Evolutionary conservation across 2,113 vertebrate species (phyloP).

Genomic region (Laticauda laticaudata): DNA sequence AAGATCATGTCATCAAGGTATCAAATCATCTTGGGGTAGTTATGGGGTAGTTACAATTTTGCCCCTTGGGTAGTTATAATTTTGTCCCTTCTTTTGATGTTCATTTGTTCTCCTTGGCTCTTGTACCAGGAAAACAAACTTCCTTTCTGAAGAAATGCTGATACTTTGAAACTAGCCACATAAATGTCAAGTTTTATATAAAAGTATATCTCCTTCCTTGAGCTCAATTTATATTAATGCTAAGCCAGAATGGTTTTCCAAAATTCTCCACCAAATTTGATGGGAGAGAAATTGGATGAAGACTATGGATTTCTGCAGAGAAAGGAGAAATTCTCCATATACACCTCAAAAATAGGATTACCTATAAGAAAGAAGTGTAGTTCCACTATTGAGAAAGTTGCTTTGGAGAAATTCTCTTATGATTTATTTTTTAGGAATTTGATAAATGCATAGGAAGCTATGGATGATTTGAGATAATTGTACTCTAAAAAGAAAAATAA

Average conservation of each 20-base stretch:
- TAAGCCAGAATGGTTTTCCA: background rate
- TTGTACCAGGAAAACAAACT: background rate
- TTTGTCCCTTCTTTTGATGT: background rate
- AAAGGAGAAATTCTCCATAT: background rate
- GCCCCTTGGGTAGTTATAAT: background rate
- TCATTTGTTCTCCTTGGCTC: background rate
- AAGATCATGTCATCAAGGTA: background rate
- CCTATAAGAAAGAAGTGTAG: background rate
- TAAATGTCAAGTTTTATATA: background rate
- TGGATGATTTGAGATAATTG: background rate
- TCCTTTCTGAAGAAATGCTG: background rate
- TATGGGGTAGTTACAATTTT: background rate
- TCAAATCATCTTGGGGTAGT: background rate
- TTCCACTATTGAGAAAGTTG: background rate
- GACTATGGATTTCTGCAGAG: background rate
- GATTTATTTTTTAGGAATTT: background rate
- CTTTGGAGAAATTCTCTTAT: background rate
- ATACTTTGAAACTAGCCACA: background rate
- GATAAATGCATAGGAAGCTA: background rate
- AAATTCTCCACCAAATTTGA: background rate
- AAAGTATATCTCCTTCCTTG: background rate
- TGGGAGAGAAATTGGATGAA: background rate
- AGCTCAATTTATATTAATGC: background rate
- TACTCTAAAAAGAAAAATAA: background rate
- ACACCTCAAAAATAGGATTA: background rate